phyloP scores from a whole-genome alignment of 2,113 vertebrate genomes.

The Embiotoca jacksoni region DNA sequence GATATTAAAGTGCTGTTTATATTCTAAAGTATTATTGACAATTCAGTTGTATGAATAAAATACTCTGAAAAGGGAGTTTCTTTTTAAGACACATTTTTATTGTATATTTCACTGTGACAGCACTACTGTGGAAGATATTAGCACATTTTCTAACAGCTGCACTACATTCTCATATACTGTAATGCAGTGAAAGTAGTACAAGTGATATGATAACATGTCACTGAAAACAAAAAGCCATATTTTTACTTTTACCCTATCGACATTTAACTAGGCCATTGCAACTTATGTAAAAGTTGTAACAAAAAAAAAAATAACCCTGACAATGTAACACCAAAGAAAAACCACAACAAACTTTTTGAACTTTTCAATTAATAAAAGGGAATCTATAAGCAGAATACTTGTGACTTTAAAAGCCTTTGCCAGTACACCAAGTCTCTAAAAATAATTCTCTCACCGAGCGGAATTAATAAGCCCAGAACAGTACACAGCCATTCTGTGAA shows the following conservation, averaged over 20 bases:
- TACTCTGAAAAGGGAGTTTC: too few species aligned
- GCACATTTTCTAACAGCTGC: too few species aligned
- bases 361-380: slow-evolving; percentile 75
- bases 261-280: slow-evolving; percentile 1
- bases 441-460: slow-evolving; percentile 84
- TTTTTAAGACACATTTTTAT: too few species aligned
- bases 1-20: too few species aligned
- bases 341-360: slow-evolving; percentile 67
- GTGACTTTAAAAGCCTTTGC: slow-evolving; percentile 84
- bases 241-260: background rate
- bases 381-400: slow-evolving; percentile 80
- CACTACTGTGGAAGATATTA: too few species aligned
- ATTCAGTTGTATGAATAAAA: too few species aligned
- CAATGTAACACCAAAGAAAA: slow-evolving; percentile 15
- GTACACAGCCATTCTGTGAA: slow-evolving; percentile 83
- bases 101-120: too few species aligned
- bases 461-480: slow-evolving; percentile 85
- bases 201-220: too few species aligned
- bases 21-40: too few species aligned
- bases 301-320: background rate
- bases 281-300: slow-evolving; percentile 4
- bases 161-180: too few species aligned
- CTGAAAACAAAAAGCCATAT: too few species aligned
- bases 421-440: slow-evolving; percentile 82
- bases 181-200: background rate